Evolutionary conservation across 23 tunicate genomes (phyloP), one percentile per base, ranked within the genome.

Genomic region (Corella eumyota): DNA sequence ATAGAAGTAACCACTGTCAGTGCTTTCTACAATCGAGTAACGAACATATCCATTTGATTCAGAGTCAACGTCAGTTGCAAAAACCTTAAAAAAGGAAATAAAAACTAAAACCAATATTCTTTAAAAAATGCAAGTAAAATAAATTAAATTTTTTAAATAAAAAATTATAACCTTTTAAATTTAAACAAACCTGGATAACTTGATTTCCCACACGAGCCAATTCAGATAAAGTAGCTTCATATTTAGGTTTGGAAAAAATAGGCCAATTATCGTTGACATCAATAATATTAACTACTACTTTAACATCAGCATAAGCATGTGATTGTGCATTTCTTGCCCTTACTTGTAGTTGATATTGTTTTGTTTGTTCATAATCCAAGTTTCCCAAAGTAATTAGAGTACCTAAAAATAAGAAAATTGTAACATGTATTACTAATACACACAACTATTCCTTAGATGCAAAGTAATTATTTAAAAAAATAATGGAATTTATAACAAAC

Each of bases 241-340:
- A 77, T 7, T 24, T 11, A 0, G 26, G 19, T 25, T 68, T 25
- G 13, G 69, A 30, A 61, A 77, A 77, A 7, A 68, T 47, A 25
- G 85, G 85, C 15, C 49, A 13, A 50, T 77, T 68, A 22, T 77
- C 85, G 60, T 77, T 77, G 31, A 68, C 67, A 45, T 77, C 85
- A 19, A 38, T 37, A 2, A 77, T 75, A 1, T 31, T 6, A 28
- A 77, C 45, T 31, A 55, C 64, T n/a, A 68, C 85, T 50, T 68
- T 63, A 4, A 61, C 75, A 33, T 77, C 85, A 11, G 85, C 63
- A 32, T 27, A 61, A 48, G 69, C 56, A 20, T 64, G 36, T 31
- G 85, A 77, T 26, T 54, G 25, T 6, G 60, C 49, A 38, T 47
- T 59, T 1, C 75, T 30, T 3, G 85, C 75, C 0, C 75, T 37